These are phyloP conservation scores for Lindbergichthys nudifrons DNA, from an alignment of 2,797 vertebrate genomes.

Conservation along the genomic window DNA sequence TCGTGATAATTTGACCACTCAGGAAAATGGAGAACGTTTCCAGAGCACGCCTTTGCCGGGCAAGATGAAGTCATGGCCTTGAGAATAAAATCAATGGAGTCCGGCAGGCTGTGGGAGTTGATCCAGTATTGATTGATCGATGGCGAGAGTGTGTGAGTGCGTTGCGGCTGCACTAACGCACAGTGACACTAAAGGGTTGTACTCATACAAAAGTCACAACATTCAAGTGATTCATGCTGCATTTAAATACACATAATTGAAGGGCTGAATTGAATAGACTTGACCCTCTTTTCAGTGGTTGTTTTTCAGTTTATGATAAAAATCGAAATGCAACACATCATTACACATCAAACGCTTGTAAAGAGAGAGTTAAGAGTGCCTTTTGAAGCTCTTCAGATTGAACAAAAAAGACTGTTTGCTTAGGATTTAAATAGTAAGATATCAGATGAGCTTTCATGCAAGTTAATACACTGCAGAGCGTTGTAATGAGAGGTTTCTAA, in stretches of 20 bases:
- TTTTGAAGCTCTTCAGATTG: constrained; percentile 15
- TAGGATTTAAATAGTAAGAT: constrained; percentile 17
- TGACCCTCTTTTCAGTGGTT: neutral
- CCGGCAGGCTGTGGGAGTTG: constrained; percentile 52
- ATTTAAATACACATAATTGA: neutral
- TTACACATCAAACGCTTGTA: neutral
- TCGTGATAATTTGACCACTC: neutral
- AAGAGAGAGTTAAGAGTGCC: neutral
- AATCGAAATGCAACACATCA: neutral
- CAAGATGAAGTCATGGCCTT: constrained; percentile 57
- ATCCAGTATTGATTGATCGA: constrained; percentile 67
- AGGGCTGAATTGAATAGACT: neutral
- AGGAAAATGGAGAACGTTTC: constrained; percentile 36
- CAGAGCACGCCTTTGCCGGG: constrained; percentile 19
- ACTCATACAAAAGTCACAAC: neutral
- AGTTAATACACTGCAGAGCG: neutral
- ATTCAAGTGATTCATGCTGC: neutral
- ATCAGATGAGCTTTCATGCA: constrained; percentile 8
- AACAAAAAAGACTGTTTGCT: constrained; percentile 30
- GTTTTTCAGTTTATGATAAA: neutral
- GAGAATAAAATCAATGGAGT: constrained; percentile 77
- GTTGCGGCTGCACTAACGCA: neutral
- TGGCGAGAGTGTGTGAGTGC: constrained; percentile 17
- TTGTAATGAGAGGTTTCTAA: constrained; percentile 15
- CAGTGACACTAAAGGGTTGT: neutral